Percentiles rank a stretch among this genome's conserved stretches.
Evolutionary conservation across 2,888 invertebrate genomes (phyloP).

Genomic region (Hybos culiciformis): DNA sequence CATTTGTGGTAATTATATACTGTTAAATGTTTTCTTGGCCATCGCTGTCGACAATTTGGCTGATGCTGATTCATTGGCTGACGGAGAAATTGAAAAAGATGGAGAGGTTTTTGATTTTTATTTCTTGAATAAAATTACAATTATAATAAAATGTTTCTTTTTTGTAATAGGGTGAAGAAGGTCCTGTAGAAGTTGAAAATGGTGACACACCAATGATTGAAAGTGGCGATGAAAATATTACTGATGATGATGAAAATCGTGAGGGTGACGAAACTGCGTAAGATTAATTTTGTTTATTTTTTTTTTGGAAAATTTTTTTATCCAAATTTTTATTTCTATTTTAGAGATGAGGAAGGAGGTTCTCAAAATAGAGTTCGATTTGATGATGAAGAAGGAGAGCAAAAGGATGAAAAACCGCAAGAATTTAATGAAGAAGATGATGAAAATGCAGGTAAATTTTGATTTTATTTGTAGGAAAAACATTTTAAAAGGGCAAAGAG

Average conservation of each 20-base stretch:
- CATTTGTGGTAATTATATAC: slow-evolving; percentile 98
- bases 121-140: no score
- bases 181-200: slow-evolving; percentile 43
- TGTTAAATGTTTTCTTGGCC: slow-evolving; percentile 99
- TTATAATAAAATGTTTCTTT: no score
- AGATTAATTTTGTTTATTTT: not conserved
- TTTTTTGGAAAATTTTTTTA: not conserved
- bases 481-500: no score
- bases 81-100: slow-evolving; percentile 88
- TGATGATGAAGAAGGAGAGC: slow-evolving; percentile 51
- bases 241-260: slow-evolving; percentile 37
- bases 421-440: slow-evolving; percentile 43
- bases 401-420: no score
- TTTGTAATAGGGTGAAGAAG: slow-evolving; percentile 33
- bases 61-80: slow-evolving; percentile 96
- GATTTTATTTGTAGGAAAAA: no score
- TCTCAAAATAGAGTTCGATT: slow-evolving; percentile 57
- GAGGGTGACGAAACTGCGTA: slow-evolving; percentile 20
- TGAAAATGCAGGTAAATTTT: slow-evolving; percentile 36
- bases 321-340: slow-evolving; percentile 18
- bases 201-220: slow-evolving; percentile 47
- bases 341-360: slow-evolving; percentile 55
- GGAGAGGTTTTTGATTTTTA: no score
- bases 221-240: slow-evolving; percentile 42
- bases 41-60: slow-evolving; percentile 99